Evolutionary conservation across 2,113 vertebrate genomes (phyloP).

Genomic region (Hemichromis elongatus): DNA sequence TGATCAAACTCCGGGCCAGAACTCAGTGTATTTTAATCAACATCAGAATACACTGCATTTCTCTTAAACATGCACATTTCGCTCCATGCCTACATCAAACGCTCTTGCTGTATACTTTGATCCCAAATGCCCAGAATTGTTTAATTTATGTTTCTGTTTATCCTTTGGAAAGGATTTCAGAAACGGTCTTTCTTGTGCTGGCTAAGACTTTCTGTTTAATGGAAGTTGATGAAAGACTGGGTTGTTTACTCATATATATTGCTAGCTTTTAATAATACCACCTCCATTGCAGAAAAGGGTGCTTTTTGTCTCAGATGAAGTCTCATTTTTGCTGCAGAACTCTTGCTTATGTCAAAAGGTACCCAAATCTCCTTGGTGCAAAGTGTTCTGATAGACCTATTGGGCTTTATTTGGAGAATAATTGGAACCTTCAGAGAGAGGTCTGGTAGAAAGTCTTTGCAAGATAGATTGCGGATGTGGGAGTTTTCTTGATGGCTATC

Average conservation of each 20-base stretch:
- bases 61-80: constrained; percentile 22
- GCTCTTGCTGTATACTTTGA: constrained; percentile 33
- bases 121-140: constrained; percentile 27
- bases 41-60: constrained; percentile 15
- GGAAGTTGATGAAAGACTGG: background rate
- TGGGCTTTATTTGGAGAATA: background rate
- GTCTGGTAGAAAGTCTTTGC: background rate
- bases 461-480: background rate
- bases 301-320: background rate
- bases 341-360: background rate
- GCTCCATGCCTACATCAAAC: constrained; percentile 34
- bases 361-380: background rate
- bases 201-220: background rate
- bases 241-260: background rate
- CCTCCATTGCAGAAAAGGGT: background rate
- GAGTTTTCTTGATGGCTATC: background rate
- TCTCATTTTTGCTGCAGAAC: background rate
- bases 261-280: background rate
- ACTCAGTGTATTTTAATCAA: constrained; percentile 4
- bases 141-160: constrained; percentile 46
- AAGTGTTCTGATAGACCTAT: background rate
- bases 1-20: background rate
- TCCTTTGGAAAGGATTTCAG: constrained; percentile 20
- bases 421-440: background rate
- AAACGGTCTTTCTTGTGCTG: background rate